These are phyloP conservation scores for Rotaria macrura DNA, from an alignment of 2,888 invertebrate genomes.

Conservation along the genomic window DNA sequence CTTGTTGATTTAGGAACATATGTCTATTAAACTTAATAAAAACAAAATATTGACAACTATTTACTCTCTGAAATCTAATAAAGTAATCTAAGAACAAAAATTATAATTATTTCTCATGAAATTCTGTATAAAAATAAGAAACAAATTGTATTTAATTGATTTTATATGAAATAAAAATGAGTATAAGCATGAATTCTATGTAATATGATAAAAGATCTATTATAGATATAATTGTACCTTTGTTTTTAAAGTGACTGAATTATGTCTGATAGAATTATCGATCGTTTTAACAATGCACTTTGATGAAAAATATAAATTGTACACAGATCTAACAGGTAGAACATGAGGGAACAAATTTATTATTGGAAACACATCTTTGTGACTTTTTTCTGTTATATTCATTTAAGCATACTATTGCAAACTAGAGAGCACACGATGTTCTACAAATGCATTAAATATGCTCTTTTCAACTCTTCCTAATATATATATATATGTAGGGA, in stretches of 20 bases:
- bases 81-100: neutral
- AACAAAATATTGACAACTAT: too few species aligned
- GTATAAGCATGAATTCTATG: too few species aligned
- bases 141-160: too few species aligned
- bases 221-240: too few species aligned
- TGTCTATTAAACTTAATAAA: too few species aligned
- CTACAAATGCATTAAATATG: neutral
- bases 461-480: neutral
- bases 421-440: neutral
- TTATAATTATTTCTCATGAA: neutral
- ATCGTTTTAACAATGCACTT: neutral
- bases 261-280: neutral
- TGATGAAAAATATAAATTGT: neutral
- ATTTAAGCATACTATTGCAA: neutral
- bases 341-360: neutral
- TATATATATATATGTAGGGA: too few species aligned
- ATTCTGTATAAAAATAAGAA: neutral
- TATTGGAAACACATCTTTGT: neutral
- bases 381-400: neutral
- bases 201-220: too few species aligned
- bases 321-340: neutral
- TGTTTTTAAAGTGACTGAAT: neutral
- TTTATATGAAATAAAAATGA: too few species aligned
- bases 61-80: neutral
- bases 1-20: too few species aligned